These are phyloP conservation scores for Xanthorhoe designata DNA, from an alignment of 2,888 invertebrate genomes.

Conservation along the genomic window DNA sequence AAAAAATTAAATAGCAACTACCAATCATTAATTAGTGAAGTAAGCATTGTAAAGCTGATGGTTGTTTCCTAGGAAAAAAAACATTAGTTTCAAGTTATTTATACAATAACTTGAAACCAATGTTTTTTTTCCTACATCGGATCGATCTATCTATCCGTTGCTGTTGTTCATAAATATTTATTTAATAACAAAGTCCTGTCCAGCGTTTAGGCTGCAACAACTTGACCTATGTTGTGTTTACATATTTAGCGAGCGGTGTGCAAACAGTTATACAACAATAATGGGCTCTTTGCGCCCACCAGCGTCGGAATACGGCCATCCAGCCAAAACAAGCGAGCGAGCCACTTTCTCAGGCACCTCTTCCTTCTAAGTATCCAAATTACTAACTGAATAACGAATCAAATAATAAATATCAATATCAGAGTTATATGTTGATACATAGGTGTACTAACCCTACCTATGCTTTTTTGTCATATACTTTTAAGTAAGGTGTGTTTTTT, in stretches of 20 bases:
- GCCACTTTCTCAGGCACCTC: slow-evolving; percentile 67
- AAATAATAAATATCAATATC: neutral
- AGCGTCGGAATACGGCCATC: slow-evolving; percentile 46
- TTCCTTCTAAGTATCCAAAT: slow-evolving; percentile 53
- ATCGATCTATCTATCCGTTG: too few relatives aligned
- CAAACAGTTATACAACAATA: slow-evolving; percentile 38
- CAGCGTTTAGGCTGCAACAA: slow-evolving; percentile 5
- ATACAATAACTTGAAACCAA: too few relatives aligned
- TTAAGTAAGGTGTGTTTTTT: too few relatives aligned
- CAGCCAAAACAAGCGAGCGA: slow-evolving; percentile 62
- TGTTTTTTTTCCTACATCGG: too few relatives aligned
- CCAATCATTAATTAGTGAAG: too few relatives aligned
- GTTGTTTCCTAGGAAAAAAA: too few relatives aligned
- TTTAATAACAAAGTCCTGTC: neutral
- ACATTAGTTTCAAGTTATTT: too few relatives aligned
- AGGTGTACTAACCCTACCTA: too few relatives aligned
- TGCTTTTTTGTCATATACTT: too few relatives aligned
- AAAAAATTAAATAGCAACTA: too few relatives aligned
- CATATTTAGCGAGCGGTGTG: slow-evolving; percentile 27
- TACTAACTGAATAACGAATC: slow-evolving; percentile 17
- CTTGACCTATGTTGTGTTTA: slow-evolving; percentile 6
- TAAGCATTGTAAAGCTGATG: too few relatives aligned
- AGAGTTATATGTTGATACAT: too few relatives aligned
- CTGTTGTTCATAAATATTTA: neutral
- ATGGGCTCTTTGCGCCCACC: slow-evolving; percentile 49